These are phyloP conservation scores for Cydia amplana DNA, from an alignment of 1,140 invertebrate species.

Conservation along the genomic window DNA sequence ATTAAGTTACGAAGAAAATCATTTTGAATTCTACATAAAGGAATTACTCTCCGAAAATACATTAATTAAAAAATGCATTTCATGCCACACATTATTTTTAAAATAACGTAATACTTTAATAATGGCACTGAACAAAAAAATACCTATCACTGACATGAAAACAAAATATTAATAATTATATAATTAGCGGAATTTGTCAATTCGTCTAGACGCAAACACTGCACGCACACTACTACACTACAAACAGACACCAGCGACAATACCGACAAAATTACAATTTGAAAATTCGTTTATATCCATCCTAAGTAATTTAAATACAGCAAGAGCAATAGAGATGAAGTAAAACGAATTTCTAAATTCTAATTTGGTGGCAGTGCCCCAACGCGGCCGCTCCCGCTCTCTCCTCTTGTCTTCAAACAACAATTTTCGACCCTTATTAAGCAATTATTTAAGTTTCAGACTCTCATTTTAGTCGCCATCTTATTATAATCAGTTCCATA, in stretches of 20 bases:
- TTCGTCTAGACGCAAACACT: constrained; percentile 60
- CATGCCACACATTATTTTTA: constrained; percentile 72
- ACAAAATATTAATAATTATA: constrained; percentile 49
- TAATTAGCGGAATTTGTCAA: constrained; percentile 46
- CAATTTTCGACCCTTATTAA: constrained; percentile 52
- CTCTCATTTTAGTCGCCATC: constrained; percentile 47
- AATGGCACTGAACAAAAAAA: constrained; percentile 74
- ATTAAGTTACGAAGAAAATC: constrained; percentile 49
- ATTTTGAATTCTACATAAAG: constrained; percentile 49
- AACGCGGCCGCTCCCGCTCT: neutral
- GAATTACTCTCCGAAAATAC: constrained; percentile 45
- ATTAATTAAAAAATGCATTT: constrained; percentile 71
- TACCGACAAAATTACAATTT: neutral
- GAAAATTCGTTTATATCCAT: neutral
- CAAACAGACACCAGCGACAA: neutral
- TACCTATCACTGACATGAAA: constrained; percentile 53
- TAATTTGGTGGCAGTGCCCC: neutral
- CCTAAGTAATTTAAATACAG: neutral
- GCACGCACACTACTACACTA: constrained; percentile 42
- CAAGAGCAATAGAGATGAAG: neutral
- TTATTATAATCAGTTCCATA: constrained; percentile 57
- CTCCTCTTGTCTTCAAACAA: constrained; percentile 65
- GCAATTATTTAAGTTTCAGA: constrained; percentile 55
- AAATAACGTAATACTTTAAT: constrained; percentile 75
- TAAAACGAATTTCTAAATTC: neutral